Evolutionary conservation across 2,888 invertebrate genomes (phyloP), one percentile per base, ranked within the genome.

Genomic region (Spisula subtruncata): DNA sequence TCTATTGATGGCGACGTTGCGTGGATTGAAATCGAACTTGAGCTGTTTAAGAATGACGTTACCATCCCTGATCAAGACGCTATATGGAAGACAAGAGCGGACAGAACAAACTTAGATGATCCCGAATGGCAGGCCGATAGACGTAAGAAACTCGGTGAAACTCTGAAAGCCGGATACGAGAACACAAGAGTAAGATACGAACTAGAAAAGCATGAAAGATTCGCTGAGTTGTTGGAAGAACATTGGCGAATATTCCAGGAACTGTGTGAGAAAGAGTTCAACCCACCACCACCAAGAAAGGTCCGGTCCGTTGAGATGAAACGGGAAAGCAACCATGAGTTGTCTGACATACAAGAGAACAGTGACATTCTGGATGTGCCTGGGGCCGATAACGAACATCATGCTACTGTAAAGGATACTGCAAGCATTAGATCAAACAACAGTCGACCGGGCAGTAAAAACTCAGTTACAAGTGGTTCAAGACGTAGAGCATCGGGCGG

Each of bases 1-100:
- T 90, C 90, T 29, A 93, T 94, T 8, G 93, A 93, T 5, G 94
- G 94, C n/a, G 94, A 94, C 32, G 94, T 89, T 2, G 94, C 93
- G 0, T 94, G 94, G 94, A 54, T 86, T 32, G 92, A 91, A 32
- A 92, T 94, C 56, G 89, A 93, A n/a, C 48, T 88, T 12, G 93
- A 94, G 35, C 81, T 94, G 35, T 81, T 94, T 12, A 92, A 92
- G 86, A 91, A 93, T 48, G 94, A 94, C 83, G 81, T 85, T n/a
- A 91, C 93, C 81, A 94, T 94, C 0, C 89, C 90, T 25, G 81
- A 89, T 48, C 94, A 94, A 81, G 88, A 92, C 0, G 66, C 82
- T 5, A 89, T 92, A 4, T 91, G 92, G 90, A 86, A 85, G 35
- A 41, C 81, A 16, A 90, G 94, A 75, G 92, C 88, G n/a, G 66